A percentile compares a stretch with the other conserved stretches of the same genome.
Evolutionary conservation across 2,888 invertebrate species (phyloP).

Genomic region (Zonitis immaculata): DNA sequence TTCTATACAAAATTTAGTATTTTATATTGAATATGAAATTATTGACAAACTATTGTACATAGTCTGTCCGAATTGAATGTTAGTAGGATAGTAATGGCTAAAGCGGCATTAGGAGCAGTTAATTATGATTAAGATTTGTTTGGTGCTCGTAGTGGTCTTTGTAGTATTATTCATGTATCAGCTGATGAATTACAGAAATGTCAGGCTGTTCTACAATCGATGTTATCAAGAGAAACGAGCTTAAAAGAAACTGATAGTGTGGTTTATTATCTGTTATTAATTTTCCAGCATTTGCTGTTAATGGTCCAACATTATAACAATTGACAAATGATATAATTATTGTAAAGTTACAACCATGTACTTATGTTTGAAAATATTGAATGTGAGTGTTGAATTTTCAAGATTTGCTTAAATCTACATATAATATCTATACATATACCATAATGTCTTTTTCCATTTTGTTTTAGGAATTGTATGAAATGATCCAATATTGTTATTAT

Average conservation of each 20-base stretch:
- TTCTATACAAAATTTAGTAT: slow-evolving; percentile 97
- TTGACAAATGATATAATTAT: too few species aligned
- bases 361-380: too few species aligned
- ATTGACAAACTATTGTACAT: slow-evolving; percentile 99
- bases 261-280: slow-evolving; percentile 91
- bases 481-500: too few species aligned
- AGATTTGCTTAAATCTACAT: too few species aligned
- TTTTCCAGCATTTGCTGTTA: slow-evolving; percentile 98
- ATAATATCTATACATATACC: too few species aligned
- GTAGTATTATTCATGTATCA: slow-evolving; percentile 95
- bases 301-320: slow-evolving; percentile 86
- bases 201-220: slow-evolving; percentile 92
- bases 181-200: slow-evolving; percentile 99
- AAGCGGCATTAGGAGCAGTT: slow-evolving; percentile 96
- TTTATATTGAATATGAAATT: slow-evolving; percentile 98
- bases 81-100: slow-evolving; percentile 99
- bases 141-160: slow-evolving; percentile 93
- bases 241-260: slow-evolving; percentile 95
- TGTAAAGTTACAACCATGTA: too few species aligned
- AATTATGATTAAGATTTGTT: slow-evolving; percentile 97
- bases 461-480: too few species aligned
- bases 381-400: too few species aligned
- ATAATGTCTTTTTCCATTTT: too few species aligned
- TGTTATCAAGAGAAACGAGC: slow-evolving; percentile 86
- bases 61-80: slow-evolving; percentile 98